Evolutionary conservation across 2,113 vertebrate species (phyloP), one percentile per base, ranked within the genome.

Genomic region (Bambusicola thoracicus): DNA sequence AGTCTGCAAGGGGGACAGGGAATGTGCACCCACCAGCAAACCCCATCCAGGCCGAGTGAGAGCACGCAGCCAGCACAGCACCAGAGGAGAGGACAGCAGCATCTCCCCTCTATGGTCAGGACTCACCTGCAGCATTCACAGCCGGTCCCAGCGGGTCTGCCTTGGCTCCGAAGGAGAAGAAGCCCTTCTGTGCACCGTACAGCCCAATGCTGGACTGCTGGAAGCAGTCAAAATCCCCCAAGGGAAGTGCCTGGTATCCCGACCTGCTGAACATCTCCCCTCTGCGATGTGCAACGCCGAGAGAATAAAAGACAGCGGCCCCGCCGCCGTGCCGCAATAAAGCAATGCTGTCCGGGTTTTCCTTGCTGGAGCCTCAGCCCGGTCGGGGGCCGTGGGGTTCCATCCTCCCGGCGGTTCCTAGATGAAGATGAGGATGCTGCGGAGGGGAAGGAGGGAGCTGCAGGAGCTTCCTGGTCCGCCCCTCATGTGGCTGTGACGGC

Each of bases 171-270:
- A 85, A 85, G 63, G 87, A 95, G 48, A 96, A 92, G 46, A 95
- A 96, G 46, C 93, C 94, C 46, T 97, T 93, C 55, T 94, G 72
- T 59, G 96, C 92, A 65, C 96, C 91, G 29, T 97, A 98, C 92
- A 98, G 92, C n/a, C 98, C 98, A 3, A 98, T 97, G 83, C 94
- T 97, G 79, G 95, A 97, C 74, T 94, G 86, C 88, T 90, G 87
- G 53, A 80, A 87, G 22, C 94, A 93, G 74, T 97, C 95, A 48
- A 96, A 95, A 38, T 98, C 98, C 69, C 96, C 97, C 84, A 98
- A 93, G 12, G 98, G 96, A 41, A 99, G 97, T n/a, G 95, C 97
- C 51, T 97, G 92, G 69, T 99, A 99, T 13, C 96, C 97, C 0
- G 96, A 94, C 19, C 97, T 85, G 59, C 92, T 79, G 36, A 98